Evolutionary conservation across 2,888 invertebrate species (phyloP).

Genomic region (Gymnoscelis rufifasciata): DNA sequence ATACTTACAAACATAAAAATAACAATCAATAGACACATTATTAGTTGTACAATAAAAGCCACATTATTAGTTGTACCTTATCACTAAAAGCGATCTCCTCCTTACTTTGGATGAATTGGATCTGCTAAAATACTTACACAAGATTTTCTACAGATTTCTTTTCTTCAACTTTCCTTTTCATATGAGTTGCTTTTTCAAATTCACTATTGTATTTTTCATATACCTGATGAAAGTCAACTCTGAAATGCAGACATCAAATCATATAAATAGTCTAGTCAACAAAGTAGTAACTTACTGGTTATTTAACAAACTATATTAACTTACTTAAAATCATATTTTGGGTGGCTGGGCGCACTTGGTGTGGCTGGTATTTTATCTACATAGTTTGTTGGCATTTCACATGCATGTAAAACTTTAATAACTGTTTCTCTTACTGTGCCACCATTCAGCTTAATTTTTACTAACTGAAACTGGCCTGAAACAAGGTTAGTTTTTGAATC

Average conservation of each 20-base stretch:
- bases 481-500: too few species aligned
- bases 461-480: constrained; percentile 84
- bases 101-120: too few species aligned
- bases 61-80: too few species aligned
- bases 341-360: constrained; percentile 43
- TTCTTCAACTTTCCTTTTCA: constrained; percentile 62
- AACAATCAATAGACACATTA: too few species aligned
- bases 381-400: constrained; percentile 92
- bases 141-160: constrained; percentile 56
- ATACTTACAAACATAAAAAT: too few species aligned
- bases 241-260: constrained; percentile 20
- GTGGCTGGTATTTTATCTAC: constrained; percentile 82
- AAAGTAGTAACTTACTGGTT: too few species aligned
- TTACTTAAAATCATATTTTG: constrained; percentile 47
- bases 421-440: constrained; percentile 85
- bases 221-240: constrained; percentile 47
- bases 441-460: constrained; percentile 85
- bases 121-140: too few species aligned
- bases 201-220: constrained; percentile 57
- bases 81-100: too few species aligned
- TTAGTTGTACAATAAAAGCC: too few species aligned
- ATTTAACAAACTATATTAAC: too few species aligned
- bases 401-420: constrained; percentile 86
- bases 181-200: constrained; percentile 54
- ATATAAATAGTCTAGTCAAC: too few species aligned